phyloP scores from a whole-genome alignment of 2,888 invertebrate genomes.

The Spodoptera exigua region DNA sequence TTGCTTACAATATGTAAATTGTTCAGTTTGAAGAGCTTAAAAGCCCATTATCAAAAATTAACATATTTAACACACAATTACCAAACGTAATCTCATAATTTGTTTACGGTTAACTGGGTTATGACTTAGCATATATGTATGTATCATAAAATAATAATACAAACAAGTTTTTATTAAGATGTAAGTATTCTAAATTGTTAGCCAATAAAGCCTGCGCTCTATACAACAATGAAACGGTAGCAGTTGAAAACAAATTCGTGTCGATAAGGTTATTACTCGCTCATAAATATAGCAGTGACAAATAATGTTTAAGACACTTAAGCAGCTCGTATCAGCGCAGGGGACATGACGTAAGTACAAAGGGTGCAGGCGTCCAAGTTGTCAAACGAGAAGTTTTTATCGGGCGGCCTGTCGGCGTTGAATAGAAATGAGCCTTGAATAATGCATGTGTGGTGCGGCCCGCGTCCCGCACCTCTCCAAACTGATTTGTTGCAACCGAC shows the following conservation, averaged over 20 bases:
- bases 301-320: conserved; percentile 68
- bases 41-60: conserved; percentile 43
- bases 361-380: conserved; percentile 87
- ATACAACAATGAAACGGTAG: conserved; percentile 49
- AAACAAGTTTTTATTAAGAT: conserved; percentile 37
- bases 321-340: conserved; percentile 61
- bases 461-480: conserved; percentile 67
- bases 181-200: conserved; percentile 19
- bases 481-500: conserved; percentile 79
- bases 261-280: conserved; percentile 55
- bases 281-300: conserved; percentile 70
- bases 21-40: conserved; percentile 39
- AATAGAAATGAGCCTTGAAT: conserved; percentile 88
- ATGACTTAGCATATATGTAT: conserved; percentile 27
- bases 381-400: conserved; percentile 89
- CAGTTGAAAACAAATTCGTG: conserved; percentile 39
- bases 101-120: conserved; percentile 42
- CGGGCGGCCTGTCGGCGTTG: conserved; percentile 85
- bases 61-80: conserved; percentile 49
- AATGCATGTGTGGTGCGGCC: conserved; percentile 81
- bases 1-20: conserved; percentile 49
- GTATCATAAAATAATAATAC: conserved; percentile 25
- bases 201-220: conserved; percentile 27
- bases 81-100: conserved; percentile 35
- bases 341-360: conserved; percentile 84